phyloP scores from a whole-genome alignment of 2,797 vertebrate genomes.

The Pteropus rufus region DNA sequence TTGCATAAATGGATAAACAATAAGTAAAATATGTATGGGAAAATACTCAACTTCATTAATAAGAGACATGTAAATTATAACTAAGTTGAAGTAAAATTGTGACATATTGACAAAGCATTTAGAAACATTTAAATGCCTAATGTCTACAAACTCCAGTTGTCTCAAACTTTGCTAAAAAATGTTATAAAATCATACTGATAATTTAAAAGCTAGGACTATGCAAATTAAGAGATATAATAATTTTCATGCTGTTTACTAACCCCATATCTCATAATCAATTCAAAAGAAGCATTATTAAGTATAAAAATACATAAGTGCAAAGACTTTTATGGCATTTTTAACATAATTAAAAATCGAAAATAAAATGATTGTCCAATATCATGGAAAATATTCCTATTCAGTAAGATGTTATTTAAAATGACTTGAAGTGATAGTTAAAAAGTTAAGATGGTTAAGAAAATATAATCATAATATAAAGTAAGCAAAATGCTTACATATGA shows the following conservation, averaged over 20 bases:
- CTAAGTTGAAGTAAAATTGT: not conserved
- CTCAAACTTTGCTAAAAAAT: not conserved
- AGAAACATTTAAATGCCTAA: not conserved
- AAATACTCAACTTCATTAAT: not conserved
- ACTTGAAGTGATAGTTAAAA: not conserved
- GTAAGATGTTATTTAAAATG: not conserved
- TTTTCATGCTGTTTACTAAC: not conserved
- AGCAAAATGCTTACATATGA: not conserved
- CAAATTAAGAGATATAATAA: not conserved
- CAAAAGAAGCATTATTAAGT: not conserved
- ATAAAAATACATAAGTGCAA: not conserved
- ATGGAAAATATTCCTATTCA: not conserved
- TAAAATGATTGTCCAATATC: not conserved
- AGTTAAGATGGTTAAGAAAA: not conserved
- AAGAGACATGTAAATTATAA: not conserved
- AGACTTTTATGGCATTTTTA: not conserved
- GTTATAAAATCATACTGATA: not conserved
- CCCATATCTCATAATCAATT: not conserved
- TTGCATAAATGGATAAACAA: not conserved
- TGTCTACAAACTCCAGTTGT: not conserved
- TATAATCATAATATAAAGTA: not conserved
- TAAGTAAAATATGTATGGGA: not conserved
- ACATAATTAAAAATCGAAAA: not conserved
- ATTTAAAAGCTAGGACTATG: not conserved
- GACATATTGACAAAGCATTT: not conserved